Conservation (phyloP, 2,797 vertebrate species). For the Melanotaenia parkinsoni region DNA sequence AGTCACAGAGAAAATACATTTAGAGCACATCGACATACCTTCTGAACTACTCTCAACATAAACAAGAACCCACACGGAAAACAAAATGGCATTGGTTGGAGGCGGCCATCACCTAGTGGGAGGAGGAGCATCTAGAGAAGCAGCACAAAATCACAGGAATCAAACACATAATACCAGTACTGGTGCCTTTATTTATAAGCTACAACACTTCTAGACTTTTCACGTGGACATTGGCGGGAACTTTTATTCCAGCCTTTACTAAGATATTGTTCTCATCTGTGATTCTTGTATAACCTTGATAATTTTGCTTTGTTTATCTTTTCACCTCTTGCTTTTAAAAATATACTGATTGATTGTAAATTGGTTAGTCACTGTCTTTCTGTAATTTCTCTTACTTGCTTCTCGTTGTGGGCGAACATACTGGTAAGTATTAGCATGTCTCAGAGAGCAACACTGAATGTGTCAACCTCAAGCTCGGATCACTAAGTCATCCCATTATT, state of each 20-base stretch:
- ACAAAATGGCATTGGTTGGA: too few relatives aligned
- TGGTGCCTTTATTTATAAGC: not conserved
- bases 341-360: conserved; percentile 8
- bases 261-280: conserved; percentile 9
- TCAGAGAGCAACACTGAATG: not conserved
- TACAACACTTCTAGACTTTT: not conserved
- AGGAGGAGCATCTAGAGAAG: too few relatives aligned
- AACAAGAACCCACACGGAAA: too few relatives aligned
- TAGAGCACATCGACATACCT: too few relatives aligned
- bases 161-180: too few relatives aligned
- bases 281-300: not conserved
- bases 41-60: too few relatives aligned
- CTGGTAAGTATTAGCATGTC: conserved; percentile 88
- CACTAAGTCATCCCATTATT: too few relatives aligned
- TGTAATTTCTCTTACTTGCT: conserved; percentile 84
- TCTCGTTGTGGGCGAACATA: conserved; percentile 82
- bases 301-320: not conserved
- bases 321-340: conserved; percentile 1
- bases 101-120: too few relatives aligned
- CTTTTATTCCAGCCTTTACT: conserved; percentile 7
- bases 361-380: conserved; percentile 46
- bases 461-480: not conserved
- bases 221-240: not conserved
- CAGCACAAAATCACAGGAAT: too few relatives aligned
- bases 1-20: too few relatives aligned